phyloP scores from a whole-genome alignment of 2,888 invertebrate genomes.

The Stenodema calcarata region DNA sequence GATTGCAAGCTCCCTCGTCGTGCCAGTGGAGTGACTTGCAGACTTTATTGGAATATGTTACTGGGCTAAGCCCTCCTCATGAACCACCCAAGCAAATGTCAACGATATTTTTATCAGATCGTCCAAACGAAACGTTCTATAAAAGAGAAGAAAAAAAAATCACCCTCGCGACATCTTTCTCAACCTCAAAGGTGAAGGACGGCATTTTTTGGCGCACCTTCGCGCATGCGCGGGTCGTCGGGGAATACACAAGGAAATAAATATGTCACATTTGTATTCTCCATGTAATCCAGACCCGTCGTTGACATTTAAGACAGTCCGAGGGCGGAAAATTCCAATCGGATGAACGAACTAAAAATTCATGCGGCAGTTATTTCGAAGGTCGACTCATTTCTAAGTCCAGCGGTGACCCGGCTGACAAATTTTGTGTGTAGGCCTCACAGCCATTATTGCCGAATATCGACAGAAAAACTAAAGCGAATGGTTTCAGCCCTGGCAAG shows the following conservation, averaged over 20 bases:
- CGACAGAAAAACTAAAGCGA: too few species aligned
- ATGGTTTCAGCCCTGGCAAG: too few species aligned
- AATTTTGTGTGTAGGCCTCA: too few species aligned
- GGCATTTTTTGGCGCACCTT: background rate
- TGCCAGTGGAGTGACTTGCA: background rate
- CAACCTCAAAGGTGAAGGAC: slow-evolving; percentile 1
- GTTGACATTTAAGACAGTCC: background rate
- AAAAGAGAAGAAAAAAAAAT: background rate
- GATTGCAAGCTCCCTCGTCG: background rate
- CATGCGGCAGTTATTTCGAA: background rate
- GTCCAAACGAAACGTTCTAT: background rate
- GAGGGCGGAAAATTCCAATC: background rate
- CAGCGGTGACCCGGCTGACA: too few species aligned
- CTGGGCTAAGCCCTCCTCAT: background rate
- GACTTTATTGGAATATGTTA: slow-evolving; percentile 1
- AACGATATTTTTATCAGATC: slow-evolving; percentile 8
- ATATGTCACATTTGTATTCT: background rate
- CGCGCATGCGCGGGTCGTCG: background rate
- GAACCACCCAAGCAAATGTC: background rate
- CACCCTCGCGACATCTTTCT: background rate
- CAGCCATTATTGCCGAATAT: too few species aligned
- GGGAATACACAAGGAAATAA: background rate
- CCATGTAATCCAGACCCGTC: background rate
- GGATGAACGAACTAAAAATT: background rate
- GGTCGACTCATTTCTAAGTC: background rate